Conservation (phyloP, 2,888 invertebrate species). For the Euproctis similis region DNA sequence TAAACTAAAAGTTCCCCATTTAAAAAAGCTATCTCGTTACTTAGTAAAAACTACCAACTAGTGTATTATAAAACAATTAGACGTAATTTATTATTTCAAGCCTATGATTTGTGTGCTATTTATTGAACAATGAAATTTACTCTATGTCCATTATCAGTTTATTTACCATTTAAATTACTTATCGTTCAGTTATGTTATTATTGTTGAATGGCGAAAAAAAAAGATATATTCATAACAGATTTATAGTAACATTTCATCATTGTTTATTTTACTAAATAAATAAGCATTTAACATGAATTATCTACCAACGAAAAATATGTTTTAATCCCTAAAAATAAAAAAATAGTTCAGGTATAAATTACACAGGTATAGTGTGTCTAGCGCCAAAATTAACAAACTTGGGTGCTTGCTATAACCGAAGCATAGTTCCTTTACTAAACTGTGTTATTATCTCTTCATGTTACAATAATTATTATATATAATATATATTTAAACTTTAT, state of each 20-base stretch:
- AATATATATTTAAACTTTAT: conserved; percentile 35
- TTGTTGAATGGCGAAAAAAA: conserved; percentile 19
- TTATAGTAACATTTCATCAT: conserved; percentile 35
- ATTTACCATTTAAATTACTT: conserved; percentile 26
- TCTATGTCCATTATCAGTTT: conserved; percentile 19
- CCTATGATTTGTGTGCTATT: conserved; percentile 51
- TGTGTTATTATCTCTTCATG: conserved; percentile 38
- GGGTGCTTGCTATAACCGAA: conserved; percentile 51
- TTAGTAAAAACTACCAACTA: conserved; percentile 51
- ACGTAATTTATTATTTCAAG: conserved; percentile 37
- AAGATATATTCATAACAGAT: conserved; percentile 24
- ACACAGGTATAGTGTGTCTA: conserved; percentile 43
- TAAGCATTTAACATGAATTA: conserved; percentile 64
- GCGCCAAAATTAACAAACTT: conserved; percentile 45
- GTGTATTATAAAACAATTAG: conserved; percentile 39
- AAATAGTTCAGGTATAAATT: conserved; percentile 45
- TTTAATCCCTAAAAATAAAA: conserved; percentile 40
- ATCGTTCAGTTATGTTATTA: conserved; percentile 21
- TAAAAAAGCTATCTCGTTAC: conserved; percentile 68
- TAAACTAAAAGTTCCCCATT: conserved; percentile 38
- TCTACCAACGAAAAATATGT: conserved; percentile 45
- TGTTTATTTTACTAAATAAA: conserved; percentile 57
- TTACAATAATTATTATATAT: conserved; percentile 39
- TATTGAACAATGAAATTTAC: conserved; percentile 26
- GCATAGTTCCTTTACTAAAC: conserved; percentile 39